Conservation (phyloP, 2,797 vertebrate genomes). For the Hirundo rustica region DNA sequence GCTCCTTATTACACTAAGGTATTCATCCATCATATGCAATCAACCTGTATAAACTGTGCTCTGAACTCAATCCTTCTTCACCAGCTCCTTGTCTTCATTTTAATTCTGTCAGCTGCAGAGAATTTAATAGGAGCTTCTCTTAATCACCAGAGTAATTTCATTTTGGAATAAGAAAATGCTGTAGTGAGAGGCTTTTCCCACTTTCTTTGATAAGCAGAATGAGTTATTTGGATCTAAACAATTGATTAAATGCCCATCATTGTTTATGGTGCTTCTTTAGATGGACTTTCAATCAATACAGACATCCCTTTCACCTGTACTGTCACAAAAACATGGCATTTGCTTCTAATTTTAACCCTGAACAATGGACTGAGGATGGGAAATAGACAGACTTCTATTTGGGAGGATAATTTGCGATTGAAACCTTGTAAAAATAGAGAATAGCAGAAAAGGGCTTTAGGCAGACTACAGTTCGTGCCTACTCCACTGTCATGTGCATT, state of each 20-base stretch:
- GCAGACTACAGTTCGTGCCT: background rate
- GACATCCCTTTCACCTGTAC: background rate
- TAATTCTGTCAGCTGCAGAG: background rate
- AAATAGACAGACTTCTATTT: background rate
- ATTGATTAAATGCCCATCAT: conserved; percentile 34
- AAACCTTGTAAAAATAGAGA: background rate
- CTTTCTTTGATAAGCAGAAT: background rate
- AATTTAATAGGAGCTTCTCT: background rate
- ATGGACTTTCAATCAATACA: conserved; percentile 27
- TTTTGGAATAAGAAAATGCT: background rate
- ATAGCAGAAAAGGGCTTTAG: background rate
- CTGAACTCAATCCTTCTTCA: background rate
- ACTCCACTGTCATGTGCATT: background rate
- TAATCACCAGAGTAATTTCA: conserved; percentile 6
- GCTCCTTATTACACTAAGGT: background rate
- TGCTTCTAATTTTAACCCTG: conserved; percentile 24
- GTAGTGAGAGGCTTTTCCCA: background rate
- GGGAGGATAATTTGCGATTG: background rate
- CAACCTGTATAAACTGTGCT: background rate
- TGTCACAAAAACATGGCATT: conserved; percentile 7
- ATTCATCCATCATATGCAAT: background rate
- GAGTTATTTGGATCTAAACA: background rate
- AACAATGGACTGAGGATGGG: background rate
- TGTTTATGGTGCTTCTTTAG: background rate
- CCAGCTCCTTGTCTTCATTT: background rate